A percentile compares a stretch with the other conserved stretches of the same genome.
Evolutionary conservation across 2,888 invertebrate species (phyloP).

Genomic region (Macrosiphum euphorbiae): DNA sequence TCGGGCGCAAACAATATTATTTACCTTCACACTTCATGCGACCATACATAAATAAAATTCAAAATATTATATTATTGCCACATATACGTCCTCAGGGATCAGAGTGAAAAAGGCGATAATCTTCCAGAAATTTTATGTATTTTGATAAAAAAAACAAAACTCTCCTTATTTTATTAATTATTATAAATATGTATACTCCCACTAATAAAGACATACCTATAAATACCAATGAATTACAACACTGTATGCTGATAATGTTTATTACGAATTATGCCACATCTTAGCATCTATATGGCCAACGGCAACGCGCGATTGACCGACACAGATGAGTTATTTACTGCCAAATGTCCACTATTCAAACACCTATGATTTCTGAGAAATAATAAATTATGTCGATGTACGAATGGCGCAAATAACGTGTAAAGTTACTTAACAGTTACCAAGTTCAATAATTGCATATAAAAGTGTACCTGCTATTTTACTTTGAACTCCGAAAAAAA

Average conservation of each 20-base stretch:
- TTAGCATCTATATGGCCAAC: background rate
- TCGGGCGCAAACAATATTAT: background rate
- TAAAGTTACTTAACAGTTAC: background rate
- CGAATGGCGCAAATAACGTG: background rate
- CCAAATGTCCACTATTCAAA: background rate
- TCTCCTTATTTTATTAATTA: background rate
- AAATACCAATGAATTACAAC: slow-evolving; percentile 23
- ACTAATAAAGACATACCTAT: background rate
- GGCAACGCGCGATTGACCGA: slow-evolving; percentile 20
- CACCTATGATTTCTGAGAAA: background rate
- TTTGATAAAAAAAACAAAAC: background rate
- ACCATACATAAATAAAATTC: background rate
- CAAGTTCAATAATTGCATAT: background rate
- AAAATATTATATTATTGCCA: background rate
- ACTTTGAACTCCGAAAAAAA: background rate
- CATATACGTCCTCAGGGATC: background rate
- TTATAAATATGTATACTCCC: background rate
- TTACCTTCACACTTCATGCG: background rate
- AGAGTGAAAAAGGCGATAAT: background rate
- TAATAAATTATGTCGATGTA: background rate
- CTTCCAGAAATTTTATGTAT: background rate
- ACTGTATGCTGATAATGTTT: background rate
- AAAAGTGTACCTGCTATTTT: background rate
- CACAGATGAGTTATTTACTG: slow-evolving; percentile 15
- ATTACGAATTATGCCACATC: background rate